Percentiles rank a stretch among this genome's conserved stretches.
These are phyloP conservation scores for Poecilobothrus nobilitatus DNA, from an alignment of 2,888 invertebrate genomes.

Conservation along the genomic window DNA sequence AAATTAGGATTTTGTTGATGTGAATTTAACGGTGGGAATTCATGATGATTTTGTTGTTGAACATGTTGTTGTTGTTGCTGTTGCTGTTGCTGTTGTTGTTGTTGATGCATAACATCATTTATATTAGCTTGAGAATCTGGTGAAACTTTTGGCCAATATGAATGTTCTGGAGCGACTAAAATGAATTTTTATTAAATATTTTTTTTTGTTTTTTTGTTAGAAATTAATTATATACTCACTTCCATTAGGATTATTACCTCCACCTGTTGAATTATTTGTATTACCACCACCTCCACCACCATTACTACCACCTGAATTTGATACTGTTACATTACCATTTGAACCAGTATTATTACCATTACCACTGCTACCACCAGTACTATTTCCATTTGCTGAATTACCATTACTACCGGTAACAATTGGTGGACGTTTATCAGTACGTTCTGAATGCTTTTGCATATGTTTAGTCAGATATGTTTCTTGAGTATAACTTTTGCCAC, in stretches of 20 bases:
- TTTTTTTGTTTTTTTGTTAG: neutral
- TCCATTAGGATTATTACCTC: neutral
- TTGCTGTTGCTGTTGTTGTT: constrained; percentile 50
- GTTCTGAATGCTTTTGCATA: constrained; percentile 96
- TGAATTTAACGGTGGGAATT: constrained; percentile 35
- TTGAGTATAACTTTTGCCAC: constrained; percentile 99
- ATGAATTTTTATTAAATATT: constrained; percentile 31
- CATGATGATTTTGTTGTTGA: constrained; percentile 49
- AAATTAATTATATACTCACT: neutral
- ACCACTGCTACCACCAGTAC: constrained; percentile 20
- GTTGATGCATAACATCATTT: constrained; percentile 55
- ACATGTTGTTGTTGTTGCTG: constrained; percentile 54
- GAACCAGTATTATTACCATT: constrained; percentile 17
- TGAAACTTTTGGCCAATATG: constrained; percentile 82
- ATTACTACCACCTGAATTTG: constrained; percentile 24
- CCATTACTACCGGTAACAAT: constrained; percentile 48
- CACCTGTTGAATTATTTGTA: constrained; percentile 13
- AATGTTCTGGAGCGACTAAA: constrained; percentile 50
- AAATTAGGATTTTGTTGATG: constrained; percentile 50
- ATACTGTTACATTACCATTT: constrained; percentile 24
- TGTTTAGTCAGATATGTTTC: constrained; percentile 98
- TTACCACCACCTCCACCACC: constrained; percentile 26
- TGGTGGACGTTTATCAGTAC: constrained; percentile 83
- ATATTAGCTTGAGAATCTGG: constrained; percentile 61
- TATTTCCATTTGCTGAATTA: constrained; percentile 18